Evolutionary conservation across 2,797 vertebrate genomes (phyloP), one percentile per base, ranked within the genome.

Genomic region (Halcyon leucocephala): DNA sequence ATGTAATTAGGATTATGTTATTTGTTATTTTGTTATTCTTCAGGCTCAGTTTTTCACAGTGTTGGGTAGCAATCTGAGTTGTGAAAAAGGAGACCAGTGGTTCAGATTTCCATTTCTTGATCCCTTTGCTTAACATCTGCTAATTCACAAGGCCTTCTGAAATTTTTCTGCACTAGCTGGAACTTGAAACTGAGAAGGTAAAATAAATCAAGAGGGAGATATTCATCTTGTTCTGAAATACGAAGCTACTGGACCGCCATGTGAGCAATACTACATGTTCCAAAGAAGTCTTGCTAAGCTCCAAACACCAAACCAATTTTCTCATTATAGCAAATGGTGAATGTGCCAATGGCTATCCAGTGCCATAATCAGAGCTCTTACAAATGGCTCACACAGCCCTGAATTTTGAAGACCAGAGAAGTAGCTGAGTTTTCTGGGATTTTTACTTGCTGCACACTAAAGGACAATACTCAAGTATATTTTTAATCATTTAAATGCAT

Each of bases 231-330:
- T 77, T 80, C 42, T 73, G 82, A 91, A 89, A 66, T 9, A 66
- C 52, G 51, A 84, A 89, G 51, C 37, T 60, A 37, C 29, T 0
- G 1, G 25, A 31, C 69, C 0, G 0, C 46, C 29, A 35, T 73
- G 5, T 33, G 64, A 89, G 31, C 54, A 72, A n/a, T 76, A 33
- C 22, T 22, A 57, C 42, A 49, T 33, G 35, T 78, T 70, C 72
- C 42, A 88, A 81, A 91, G 39, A 19, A 39, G 61, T 49, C 49
- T 67, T 78, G 33, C 51, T 69, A 86, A 61, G 10, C 54, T 83
- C 31, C 65, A 74, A 52, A 71, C 28, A 61, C 41, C 48, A 66
- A 74, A 65, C 31, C n/a, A 60, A 80, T 76, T 58, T 41, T 44
- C 28, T 71, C 26, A 20, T 54, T 62, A 14, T 2, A 41, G 55